phyloP scores from a whole-genome alignment of 1,140 invertebrate genomes.

The Meloidogyne exigua region DNA sequence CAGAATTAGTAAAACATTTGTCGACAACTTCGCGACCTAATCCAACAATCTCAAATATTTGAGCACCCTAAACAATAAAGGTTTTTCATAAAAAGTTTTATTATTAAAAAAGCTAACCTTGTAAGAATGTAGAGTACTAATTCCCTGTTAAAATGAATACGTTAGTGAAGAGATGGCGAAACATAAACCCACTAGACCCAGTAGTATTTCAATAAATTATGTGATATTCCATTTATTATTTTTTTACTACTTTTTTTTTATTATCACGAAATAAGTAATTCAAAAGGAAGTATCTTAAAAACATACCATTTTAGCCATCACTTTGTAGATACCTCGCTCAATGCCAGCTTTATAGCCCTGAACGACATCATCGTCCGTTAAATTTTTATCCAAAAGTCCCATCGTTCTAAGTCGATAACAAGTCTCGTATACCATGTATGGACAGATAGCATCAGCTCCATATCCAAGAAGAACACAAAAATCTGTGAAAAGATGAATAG shows the following conservation, averaged over 20 bases:
- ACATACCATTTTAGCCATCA: slow-evolving; percentile 99
- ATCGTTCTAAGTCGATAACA: slow-evolving; percentile 67
- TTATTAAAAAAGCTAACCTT: slow-evolving; percentile 68
- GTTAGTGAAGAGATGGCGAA: too few species aligned
- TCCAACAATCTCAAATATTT: slow-evolving; percentile 98
- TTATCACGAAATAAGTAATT: too few species aligned
- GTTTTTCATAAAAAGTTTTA: neutral
- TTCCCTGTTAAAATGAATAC: too few species aligned
- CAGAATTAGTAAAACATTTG: slow-evolving; percentile 82
- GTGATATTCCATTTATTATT: too few species aligned
- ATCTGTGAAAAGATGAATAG: slow-evolving; percentile 71
- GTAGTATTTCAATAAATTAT: too few species aligned
- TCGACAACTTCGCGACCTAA: slow-evolving; percentile 86
- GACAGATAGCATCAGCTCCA: slow-evolving; percentile 94
- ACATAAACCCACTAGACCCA: too few species aligned
- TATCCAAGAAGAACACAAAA: slow-evolving; percentile 92
- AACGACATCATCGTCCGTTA: slow-evolving; percentile 72
- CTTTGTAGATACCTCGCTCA: slow-evolving; percentile 68
- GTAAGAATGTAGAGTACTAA: slow-evolving; percentile 97
- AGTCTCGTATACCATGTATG: slow-evolving; percentile 88
- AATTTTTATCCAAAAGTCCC: slow-evolving; percentile 76
- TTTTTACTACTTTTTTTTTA: too few species aligned
- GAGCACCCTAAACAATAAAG: slow-evolving; percentile 73
- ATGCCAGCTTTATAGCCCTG: slow-evolving; percentile 64
- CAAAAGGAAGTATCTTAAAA: too few species aligned